Evolutionary conservation across 2,113 vertebrate genomes (phyloP).

Genomic region (Empidonax alnorum): DNA sequence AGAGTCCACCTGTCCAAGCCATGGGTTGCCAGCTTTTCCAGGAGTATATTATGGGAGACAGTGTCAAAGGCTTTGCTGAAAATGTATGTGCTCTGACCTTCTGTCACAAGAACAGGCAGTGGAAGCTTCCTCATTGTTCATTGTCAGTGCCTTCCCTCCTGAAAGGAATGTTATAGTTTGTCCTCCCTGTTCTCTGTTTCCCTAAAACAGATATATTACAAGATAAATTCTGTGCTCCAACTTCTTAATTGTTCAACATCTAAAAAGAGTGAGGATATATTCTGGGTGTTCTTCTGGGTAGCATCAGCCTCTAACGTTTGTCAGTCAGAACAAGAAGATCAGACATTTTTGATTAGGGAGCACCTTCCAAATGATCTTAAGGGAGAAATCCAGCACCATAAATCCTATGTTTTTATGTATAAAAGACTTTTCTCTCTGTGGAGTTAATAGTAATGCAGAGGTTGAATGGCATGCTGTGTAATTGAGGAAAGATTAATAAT

Average conservation of each 20-base stretch:
- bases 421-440: background rate
- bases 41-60: too few species aligned
- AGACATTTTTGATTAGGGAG: background rate
- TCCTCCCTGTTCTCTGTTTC: background rate
- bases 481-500: constrained; percentile 24
- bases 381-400: background rate
- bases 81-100: background rate
- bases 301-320: background rate
- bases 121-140: background rate
- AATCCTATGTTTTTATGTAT: background rate
- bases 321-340: background rate
- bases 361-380: background rate
- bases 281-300: background rate
- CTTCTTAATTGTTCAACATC: background rate
- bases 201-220: background rate
- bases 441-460: background rate
- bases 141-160: background rate
- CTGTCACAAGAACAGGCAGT: background rate
- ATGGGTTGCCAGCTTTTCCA: too few species aligned
- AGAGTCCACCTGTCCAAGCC: too few species aligned
- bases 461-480: background rate
- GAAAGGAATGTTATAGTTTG: background rate
- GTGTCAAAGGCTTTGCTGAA: too few species aligned
- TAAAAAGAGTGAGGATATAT: background rate
- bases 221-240: background rate